Percentiles rank a stretch among this genome's conserved stretches.
These are phyloP conservation scores for Arenicola marina DNA, from an alignment of 2,888 invertebrate species.

Conservation along the genomic window DNA sequence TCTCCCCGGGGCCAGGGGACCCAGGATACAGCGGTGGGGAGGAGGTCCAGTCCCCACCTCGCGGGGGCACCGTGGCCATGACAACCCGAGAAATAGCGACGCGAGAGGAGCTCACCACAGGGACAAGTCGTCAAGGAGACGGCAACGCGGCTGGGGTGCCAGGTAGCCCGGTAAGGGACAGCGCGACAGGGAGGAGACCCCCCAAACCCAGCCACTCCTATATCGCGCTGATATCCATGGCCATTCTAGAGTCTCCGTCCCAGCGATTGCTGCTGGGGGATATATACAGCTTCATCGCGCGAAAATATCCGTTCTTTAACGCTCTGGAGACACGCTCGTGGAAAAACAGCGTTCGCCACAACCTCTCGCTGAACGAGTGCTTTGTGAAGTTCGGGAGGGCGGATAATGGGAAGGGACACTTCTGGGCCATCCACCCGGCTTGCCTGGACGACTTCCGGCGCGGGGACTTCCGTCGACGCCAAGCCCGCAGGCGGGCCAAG, in stretches of 20 bases:
- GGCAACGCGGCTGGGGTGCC: too few species aligned
- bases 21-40: conserved; percentile 5
- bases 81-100: neutral
- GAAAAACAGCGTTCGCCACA: conserved; percentile 58
- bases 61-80: neutral
- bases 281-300: conserved; percentile 56
- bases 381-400: conserved; percentile 56
- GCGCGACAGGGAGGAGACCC: too few species aligned
- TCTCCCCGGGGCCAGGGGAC: too few species aligned
- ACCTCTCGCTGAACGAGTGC: conserved; percentile 57
- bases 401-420: conserved; percentile 92
- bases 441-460: conserved; percentile 20
- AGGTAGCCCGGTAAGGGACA: too few species aligned
- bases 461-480: conserved; percentile 17
- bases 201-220: conserved; percentile 1
- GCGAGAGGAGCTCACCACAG: too few species aligned
- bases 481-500: neutral
- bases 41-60: conserved; percentile 4
- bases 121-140: too few species aligned
- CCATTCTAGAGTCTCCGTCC: conserved; percentile 49
- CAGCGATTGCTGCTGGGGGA: conserved; percentile 54
- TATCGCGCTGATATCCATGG: conserved; percentile 51
- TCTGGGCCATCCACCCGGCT: conserved; percentile 69
- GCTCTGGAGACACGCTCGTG: conserved; percentile 49
- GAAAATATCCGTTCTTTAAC: conserved; percentile 52